Conservation (phyloP, 2,888 invertebrate genomes). For the Balanococcus diminutus region DNA sequence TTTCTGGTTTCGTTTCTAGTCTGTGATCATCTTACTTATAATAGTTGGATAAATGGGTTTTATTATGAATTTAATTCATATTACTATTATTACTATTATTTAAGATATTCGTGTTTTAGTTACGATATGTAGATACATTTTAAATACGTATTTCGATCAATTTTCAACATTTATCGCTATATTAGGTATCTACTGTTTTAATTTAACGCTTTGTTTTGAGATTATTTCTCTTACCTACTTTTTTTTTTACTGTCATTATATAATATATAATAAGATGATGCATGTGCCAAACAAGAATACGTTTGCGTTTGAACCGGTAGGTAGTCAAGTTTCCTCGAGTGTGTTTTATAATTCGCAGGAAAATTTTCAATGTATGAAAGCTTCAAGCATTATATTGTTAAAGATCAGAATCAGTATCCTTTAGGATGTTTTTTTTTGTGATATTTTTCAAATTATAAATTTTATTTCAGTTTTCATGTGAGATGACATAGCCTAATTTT, state of each 20-base stretch:
- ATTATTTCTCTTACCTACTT: not conserved
- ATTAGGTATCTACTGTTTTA: too few relatives aligned
- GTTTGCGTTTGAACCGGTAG: not conserved
- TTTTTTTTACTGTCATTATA: not conserved
- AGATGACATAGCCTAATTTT: not conserved
- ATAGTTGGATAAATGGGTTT: not conserved
- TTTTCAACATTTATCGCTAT: not conserved
- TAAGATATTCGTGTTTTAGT: not conserved
- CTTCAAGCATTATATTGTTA: not conserved
- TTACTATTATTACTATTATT: not conserved
- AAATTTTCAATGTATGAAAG: not conserved
- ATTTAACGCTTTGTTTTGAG: not conserved
- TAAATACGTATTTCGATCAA: not conserved
- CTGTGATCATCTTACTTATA: conserved; percentile 29
- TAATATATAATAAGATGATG: not conserved
- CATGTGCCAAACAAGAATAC: not conserved
- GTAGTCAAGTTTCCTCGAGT: not conserved
- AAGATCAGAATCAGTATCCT: not conserved
- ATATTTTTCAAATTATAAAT: not conserved
- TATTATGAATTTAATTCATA: not conserved
- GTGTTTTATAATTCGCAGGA: not conserved
- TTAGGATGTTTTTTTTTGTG: not conserved
- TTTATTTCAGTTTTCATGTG: not conserved
- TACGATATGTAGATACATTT: not conserved
- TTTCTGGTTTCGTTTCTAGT: not conserved